Evolutionary conservation across 2,888 invertebrate species (phyloP).

Genomic region (Darwinula stevensoni): DNA sequence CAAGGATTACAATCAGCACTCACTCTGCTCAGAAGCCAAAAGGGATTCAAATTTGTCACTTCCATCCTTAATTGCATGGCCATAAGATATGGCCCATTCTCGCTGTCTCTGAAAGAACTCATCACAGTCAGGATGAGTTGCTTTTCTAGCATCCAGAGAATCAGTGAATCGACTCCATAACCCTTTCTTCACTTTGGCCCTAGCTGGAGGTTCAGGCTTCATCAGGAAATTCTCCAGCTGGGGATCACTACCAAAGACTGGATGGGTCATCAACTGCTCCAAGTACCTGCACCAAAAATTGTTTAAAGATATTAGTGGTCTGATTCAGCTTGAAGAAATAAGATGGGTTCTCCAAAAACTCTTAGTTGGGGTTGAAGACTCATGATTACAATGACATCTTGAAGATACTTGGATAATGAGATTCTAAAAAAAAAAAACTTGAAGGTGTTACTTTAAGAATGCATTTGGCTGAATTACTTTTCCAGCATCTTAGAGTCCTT

Average conservation of each 20-base stretch:
- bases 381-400: too few species aligned
- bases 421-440: too few species aligned
- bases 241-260: background rate
- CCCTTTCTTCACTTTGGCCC: background rate
- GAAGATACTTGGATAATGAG: too few species aligned
- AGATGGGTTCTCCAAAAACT: too few species aligned
- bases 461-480: too few species aligned
- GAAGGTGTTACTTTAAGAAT: too few species aligned
- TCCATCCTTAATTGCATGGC: slow-evolving; percentile 9
- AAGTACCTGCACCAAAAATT: too few species aligned
- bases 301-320: too few species aligned
- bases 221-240: background rate
- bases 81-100: slow-evolving; percentile 15
- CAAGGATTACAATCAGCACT: too few species aligned
- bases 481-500: too few species aligned
- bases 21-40: background rate
- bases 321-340: too few species aligned
- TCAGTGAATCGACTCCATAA: slow-evolving; percentile 9
- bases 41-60: background rate
- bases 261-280: background rate
- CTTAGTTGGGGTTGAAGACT: too few species aligned
- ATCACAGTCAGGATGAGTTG: slow-evolving; percentile 10
- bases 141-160: slow-evolving; percentile 8
- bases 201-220: background rate
- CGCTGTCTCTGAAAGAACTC: slow-evolving; percentile 16